Evolutionary conservation across 2,888 invertebrate genomes (phyloP), one percentile per base, ranked within the genome.

Genomic region (Drosophila niveifrons): DNA sequence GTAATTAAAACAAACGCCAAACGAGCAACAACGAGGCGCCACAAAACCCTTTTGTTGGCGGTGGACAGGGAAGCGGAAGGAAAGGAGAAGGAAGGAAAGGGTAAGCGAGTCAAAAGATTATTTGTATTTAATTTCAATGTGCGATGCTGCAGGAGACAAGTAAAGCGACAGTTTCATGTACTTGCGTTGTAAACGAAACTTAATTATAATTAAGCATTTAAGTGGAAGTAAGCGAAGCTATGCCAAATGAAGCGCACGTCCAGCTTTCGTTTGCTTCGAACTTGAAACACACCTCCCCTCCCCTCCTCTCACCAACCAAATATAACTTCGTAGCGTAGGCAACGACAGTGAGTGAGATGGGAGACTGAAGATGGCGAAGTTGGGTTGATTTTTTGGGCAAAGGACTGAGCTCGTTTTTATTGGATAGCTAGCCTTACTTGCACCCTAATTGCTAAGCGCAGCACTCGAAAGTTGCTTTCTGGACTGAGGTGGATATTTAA

Each of bases 171-270:
- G 75, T 72, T 72, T 68, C 61, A 55, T 53, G 48, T 68, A 65
- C 64, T 43, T 59, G 36, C 61, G 71, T 67, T 78, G 62, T 66
- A 67, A 72, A 79, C 77, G 75, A 76, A 90, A 90, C 89, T 89
- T 83, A 89, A 89, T 89, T 89, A 89, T 89, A 90, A 88, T 88
- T 83, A 87, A 87, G 87, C 83, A 90, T 81, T 90, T 83, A 87
- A 89, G 83, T 85, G 89, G 78, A 88, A 90, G 73, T 78, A 77
- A 82, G 77, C 82, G 79, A 69, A 67, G 84, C 80, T 81, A 75
- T 53, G 69, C 73, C 81, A 85, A 84, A 85, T 88, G 88, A 85
- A 85, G 88, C 88, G 81, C 67, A 67, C 58, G 76, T 72, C 64
- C 76, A 63, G 57, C 57, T 61, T 66, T 63, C 51, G 8, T 18